Evolutionary conservation across 2,888 invertebrate genomes (phyloP).

Genomic region (Pristionchus japonicus): DNA sequence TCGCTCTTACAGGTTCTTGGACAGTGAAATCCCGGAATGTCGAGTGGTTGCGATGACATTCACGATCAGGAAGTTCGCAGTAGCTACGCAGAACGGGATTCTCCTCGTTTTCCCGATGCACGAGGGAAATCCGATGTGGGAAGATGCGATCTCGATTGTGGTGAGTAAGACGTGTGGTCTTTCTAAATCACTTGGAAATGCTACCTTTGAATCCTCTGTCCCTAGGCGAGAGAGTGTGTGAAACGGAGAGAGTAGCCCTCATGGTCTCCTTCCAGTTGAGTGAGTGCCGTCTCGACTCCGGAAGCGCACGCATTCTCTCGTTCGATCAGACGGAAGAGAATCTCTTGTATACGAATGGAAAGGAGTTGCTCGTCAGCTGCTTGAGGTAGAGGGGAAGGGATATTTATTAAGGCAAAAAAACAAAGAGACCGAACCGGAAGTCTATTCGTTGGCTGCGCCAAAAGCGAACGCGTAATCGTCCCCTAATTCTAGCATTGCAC

Average conservation of each 20-base stretch:
- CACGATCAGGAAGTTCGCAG: constrained; percentile 42
- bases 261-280: constrained; percentile 7
- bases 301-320: constrained; percentile 31
- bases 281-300: background rate
- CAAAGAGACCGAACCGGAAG: no score
- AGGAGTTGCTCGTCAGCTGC: constrained; percentile 37
- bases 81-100: constrained; percentile 41
- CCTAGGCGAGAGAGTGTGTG: no score
- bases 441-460: no score
- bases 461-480: no score
- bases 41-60: constrained; percentile 46
- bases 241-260: background rate
- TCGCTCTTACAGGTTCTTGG: background rate
- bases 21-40: constrained; percentile 44
- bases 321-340: constrained; percentile 44
- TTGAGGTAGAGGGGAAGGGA: no score
- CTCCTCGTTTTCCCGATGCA: constrained; percentile 43
- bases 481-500: no score
- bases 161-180: background rate
- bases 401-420: no score
- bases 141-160: background rate
- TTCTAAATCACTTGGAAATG: no score
- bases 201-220: no score
- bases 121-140: constrained; percentile 25
- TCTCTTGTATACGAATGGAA: constrained; percentile 37